Evolutionary conservation across 2,797 vertebrate species (phyloP), one percentile per base, ranked within the genome.

Genomic region (Lateolabrax maculatus): DNA sequence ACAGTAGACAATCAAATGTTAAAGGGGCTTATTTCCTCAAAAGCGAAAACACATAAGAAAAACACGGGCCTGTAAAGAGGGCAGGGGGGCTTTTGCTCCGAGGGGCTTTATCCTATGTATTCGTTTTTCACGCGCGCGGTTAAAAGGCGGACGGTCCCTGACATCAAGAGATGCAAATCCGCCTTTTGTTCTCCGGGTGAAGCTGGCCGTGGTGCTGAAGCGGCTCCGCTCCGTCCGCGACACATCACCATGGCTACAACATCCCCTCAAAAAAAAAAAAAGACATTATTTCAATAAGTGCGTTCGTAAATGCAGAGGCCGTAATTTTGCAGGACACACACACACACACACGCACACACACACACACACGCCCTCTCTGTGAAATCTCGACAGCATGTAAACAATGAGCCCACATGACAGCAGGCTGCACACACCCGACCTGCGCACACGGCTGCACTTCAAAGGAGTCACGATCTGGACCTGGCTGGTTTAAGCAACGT

Each of bases 121-220:
- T 88, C 88, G 84, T 87, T 91, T 92, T 86, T 75, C 1, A 0
- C 1, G 19, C 0, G 1, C 27, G 1, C 34, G 0, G 2, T 5
- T 46, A 89, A 90, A 68, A 83, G 4, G 68, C 21, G 60, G 88
- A 93, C 82, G 77, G 82, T 92, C 90, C 94, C 95, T 93, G 91
- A 95, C 87, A 90, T 92, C 91, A 91, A 92, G 90, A 56, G 81
- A 92, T 48, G 90, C 90, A 94, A 95, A 95, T 96, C 94, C 93
- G 93, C 94, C 95, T 95, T 96, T 96, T 96, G 95, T 96, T 96
- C 95, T 96, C 89, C 76, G 75, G 18, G 90, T 81, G 91, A 94
- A 89, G 88, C 95, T 96, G 94, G 71, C 95, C 95, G 44, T 76
- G 94, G 95, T 96, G 72, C 95, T 96, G 95, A 95, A 95, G 93